A percentile compares a stretch with the other conserved stretches of the same genome.
Conservation (phyloP, 2,888 invertebrate genomes). For the Biston betularia region DNA sequence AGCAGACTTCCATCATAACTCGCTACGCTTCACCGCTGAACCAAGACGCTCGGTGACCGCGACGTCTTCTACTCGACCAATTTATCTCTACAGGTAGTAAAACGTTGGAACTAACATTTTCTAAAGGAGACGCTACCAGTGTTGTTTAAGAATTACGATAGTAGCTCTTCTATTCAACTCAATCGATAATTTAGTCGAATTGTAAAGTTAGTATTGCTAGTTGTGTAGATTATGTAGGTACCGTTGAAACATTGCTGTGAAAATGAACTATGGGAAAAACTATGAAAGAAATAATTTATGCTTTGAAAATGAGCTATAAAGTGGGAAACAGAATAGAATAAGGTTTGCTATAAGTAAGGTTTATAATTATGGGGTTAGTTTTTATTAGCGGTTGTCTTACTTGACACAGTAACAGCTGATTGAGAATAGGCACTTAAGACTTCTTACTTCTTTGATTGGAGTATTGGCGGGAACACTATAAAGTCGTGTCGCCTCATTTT, state of each 20-base stretch:
- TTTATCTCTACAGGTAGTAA: conserved; percentile 20
- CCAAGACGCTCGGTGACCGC: conserved; percentile 65
- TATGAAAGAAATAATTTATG: not conserved
- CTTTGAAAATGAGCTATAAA: not conserved
- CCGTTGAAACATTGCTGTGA: conserved; percentile 33
- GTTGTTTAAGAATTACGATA: not conserved
- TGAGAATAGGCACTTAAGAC: too few relatives aligned
- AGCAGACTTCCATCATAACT: conserved; percentile 40
- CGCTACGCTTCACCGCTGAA: conserved; percentile 65
- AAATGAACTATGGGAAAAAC: conserved; percentile 19
- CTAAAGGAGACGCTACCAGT: not conserved
- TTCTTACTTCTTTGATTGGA: too few relatives aligned
- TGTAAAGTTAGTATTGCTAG: conserved; percentile 19
- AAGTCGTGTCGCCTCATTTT: too few relatives aligned
- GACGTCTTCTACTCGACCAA: conserved; percentile 42
- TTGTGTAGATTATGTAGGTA: conserved; percentile 46
- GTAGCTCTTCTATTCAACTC: not conserved
- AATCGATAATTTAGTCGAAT: not conserved
- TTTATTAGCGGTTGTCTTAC: too few relatives aligned
- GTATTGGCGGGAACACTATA: too few relatives aligned
- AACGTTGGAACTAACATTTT: not conserved
- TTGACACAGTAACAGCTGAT: too few relatives aligned
- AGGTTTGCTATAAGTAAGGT: too few relatives aligned
- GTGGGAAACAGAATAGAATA: not conserved
- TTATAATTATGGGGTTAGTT: too few relatives aligned